Base-by-base conservation (phyloP, 2,797 vertebrate species). In the Danio albolineatus region DNA sequence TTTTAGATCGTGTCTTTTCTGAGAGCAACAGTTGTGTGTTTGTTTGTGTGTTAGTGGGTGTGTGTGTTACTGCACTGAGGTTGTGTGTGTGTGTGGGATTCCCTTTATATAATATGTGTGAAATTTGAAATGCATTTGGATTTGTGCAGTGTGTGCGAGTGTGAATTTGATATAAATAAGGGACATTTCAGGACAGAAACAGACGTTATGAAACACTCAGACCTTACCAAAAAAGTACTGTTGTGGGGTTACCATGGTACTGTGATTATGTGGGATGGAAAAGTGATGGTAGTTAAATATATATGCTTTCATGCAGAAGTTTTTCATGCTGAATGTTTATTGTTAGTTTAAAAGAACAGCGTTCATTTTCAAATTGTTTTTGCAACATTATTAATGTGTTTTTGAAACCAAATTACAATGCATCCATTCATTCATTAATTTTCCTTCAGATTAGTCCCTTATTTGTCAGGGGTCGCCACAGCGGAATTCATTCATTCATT, bases 41-140 rank as follows among this genome's bases (percentile, higher is more conserved):
- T 57, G 39, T 60, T 44, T 70, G 53, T 73, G 49, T 38, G 16
- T 76, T 38, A 66, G 59, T 65, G 53, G 7, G n/a, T n/a, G n/a
- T n/a, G n/a, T 53, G 38, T 66, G 49, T 44, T 66, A 54, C 54
- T 72, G 10, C 41, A 19, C 38, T 69, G 5, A 36, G 38, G 0
- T n/a, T 28, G 17, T 57, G 12, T 44, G 61, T 44, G 61, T 65
- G 19, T 28, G 10, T 66, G 14, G 9, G 7, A 36, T 51, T 48
- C 19, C 65, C 16, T 67, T 67, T 49, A 16, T 66, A 28, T 39
- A 39, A 28, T 44, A n/a, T 10, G 5, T 44, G 14, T 46, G 13
- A 48, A 1, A 53, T 69, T 60, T 60, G 5, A 60, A 73, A n/a
- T 73, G 13, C 41, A 7, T 9, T 28, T 46, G 28, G 0, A 38